Evolutionary conservation across 2,888 invertebrate species (phyloP).

Genomic region (Mimas tiliae): DNA sequence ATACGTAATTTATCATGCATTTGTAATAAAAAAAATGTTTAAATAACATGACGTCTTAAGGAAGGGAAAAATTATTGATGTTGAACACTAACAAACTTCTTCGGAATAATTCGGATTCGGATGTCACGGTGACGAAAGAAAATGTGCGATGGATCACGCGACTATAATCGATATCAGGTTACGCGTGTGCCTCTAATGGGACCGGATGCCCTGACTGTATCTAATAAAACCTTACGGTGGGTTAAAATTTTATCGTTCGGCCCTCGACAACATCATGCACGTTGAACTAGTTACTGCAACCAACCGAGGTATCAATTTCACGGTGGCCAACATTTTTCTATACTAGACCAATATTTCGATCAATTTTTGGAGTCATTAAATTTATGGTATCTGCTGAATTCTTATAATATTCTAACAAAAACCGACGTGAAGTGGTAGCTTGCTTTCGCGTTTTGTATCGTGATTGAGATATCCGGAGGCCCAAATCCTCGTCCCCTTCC

Average conservation of each 20-base stretch:
- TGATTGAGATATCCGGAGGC: too few relatives aligned
- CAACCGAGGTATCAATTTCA: constrained; percentile 17
- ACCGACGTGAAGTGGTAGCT: too few relatives aligned
- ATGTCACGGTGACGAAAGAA: constrained; percentile 67
- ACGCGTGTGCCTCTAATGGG: constrained; percentile 47
- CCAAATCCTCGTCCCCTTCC: too few relatives aligned
- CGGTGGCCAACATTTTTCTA: constrained; percentile 16
- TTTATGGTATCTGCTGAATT: background rate
- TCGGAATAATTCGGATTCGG: constrained; percentile 61
- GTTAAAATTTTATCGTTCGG: constrained; percentile 22
- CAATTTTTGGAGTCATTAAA: background rate
- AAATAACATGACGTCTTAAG: constrained; percentile 2
- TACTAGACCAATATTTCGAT: background rate
- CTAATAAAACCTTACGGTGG: constrained; percentile 30
- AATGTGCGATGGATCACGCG: constrained; percentile 67
- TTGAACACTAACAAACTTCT: constrained; percentile 40
- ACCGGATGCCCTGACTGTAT: constrained; percentile 24
- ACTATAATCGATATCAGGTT: constrained; percentile 60
- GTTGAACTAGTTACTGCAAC: constrained; percentile 15
- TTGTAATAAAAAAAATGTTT: background rate
- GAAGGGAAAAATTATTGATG: background rate
- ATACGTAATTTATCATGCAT: constrained; percentile 50
- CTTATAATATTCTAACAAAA: too few relatives aligned
- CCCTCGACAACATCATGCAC: constrained; percentile 19
- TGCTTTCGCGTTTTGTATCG: too few relatives aligned